These are phyloP conservation scores for Neolamprologus kungweensis DNA, from an alignment of 2,113 vertebrate genomes.

Conservation along the genomic window DNA sequence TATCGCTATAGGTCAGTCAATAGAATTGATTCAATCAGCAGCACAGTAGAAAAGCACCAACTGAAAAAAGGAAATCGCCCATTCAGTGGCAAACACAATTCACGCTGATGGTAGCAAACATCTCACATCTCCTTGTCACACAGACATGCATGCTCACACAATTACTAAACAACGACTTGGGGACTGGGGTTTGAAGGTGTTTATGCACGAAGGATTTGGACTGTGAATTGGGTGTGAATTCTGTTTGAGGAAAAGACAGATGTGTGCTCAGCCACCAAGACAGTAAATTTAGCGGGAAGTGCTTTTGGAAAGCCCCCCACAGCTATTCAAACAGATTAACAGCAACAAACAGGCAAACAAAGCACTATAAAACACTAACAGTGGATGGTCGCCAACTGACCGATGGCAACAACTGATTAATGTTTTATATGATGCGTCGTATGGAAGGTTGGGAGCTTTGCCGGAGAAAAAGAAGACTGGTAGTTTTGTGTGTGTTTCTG, in stretches of 20 bases:
- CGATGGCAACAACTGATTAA: slow-evolving; percentile 43
- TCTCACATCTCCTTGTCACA: neutral
- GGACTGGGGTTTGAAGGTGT: slow-evolving; percentile 31
- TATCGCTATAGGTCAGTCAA: slow-evolving; percentile 50
- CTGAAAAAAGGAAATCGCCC: slow-evolving; percentile 11
- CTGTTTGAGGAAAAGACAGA: slow-evolving; percentile 69
- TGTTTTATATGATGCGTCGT: neutral
- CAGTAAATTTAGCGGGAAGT: slow-evolving; percentile 51
- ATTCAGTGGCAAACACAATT: slow-evolving; percentile 28
- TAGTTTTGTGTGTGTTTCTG: neutral
- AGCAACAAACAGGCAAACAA: slow-evolving; percentile 53
- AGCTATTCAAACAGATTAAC: slow-evolving; percentile 69
- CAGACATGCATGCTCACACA: slow-evolving; percentile 11
- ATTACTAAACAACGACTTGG: slow-evolving; percentile 37
- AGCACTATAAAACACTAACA: slow-evolving; percentile 42
- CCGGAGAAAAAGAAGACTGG: neutral
- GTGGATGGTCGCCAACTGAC: slow-evolving; percentile 43
- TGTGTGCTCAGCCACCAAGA: slow-evolving; percentile 67
- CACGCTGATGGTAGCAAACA: slow-evolving; percentile 18
- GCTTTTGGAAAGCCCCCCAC: slow-evolving; percentile 58
- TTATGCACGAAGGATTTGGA: slow-evolving; percentile 31
- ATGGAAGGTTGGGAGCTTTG: neutral
- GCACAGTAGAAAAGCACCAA: slow-evolving; percentile 19
- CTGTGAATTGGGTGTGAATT: slow-evolving; percentile 48
- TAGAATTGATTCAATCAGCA: slow-evolving; percentile 58